phyloP scores from a whole-genome alignment of 2,888 invertebrate species.

The Ectropis crepuscularia region DNA sequence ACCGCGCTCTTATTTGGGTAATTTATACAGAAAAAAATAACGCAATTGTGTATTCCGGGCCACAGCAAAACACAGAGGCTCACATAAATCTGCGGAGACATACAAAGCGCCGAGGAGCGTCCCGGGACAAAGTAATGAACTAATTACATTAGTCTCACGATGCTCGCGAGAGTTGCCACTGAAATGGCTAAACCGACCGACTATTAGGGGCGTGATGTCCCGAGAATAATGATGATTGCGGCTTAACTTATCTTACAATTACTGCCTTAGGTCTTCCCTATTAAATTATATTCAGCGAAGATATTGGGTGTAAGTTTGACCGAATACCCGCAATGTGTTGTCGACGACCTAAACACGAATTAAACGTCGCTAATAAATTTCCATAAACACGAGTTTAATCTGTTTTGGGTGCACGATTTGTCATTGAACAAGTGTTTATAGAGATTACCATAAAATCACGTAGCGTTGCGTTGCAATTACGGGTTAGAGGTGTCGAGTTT shows the following conservation, averaged over 20 bases:
- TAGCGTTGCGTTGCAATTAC: conserved; percentile 30
- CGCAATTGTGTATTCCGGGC: conserved; percentile 61
- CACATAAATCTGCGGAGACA: conserved; percentile 72
- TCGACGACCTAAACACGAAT: conserved; percentile 26
- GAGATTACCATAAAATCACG: conserved; percentile 34
- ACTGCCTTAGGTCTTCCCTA: conserved; percentile 42
- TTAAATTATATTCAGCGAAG: conserved; percentile 37
- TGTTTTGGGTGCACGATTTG: conserved; percentile 33
- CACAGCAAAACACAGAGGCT: conserved; percentile 64
- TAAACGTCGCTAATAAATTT: conserved; percentile 26
- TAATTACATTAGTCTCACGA: conserved; percentile 78
- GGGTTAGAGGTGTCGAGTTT: conserved; percentile 29
- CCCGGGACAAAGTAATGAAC: conserved; percentile 77
- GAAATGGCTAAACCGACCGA: conserved; percentile 63
- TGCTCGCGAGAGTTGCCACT: conserved; percentile 62
- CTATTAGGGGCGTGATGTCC: conserved; percentile 61
- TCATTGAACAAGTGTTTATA: conserved; percentile 33
- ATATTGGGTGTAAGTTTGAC: conserved; percentile 29
- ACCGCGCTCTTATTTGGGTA: conserved; percentile 54
- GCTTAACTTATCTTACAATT: conserved; percentile 50
- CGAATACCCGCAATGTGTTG: conserved; percentile 23
- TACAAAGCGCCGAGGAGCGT: conserved; percentile 63
- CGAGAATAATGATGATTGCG: conserved; percentile 57
- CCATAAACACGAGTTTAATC: conserved; percentile 31
- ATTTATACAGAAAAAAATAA: conserved; percentile 58